Base-by-base conservation (phyloP, 1,140 invertebrate species). In the Sminthurinus signatus region DNA sequence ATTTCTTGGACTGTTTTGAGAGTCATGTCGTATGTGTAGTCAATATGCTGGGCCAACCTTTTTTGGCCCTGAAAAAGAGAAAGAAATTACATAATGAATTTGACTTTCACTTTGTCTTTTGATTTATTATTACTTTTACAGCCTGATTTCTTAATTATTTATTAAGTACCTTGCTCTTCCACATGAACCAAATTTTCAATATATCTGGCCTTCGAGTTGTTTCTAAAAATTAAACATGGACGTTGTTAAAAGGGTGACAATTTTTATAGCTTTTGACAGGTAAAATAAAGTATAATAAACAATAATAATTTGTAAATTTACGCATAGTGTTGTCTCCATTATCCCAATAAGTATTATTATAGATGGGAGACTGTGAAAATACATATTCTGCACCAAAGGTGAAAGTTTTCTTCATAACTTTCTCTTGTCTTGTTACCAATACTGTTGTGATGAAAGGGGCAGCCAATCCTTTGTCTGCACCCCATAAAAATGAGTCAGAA, bases 121-220 rank as follows among this genome's bases (percentile, higher is more conserved):
- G 36, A 10, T 39, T 39, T 39, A 10, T 10, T 39, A 39, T 39
- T 39, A 39, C 8, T 39, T 29, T 10, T 43, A 29, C 14, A 27
- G 29, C 12, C 3, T 14, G 29, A 14, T 19, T 43, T 15, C n/a
- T 2, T 39, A 17, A 25, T 5, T 8, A 23, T 28, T n/a, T n/a
- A n/a, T n/a, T 36, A 15, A 8, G 32, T 32, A 52, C 81, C 75
- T 93, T 94, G 0, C 89, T 89, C 73, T 91, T 91, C 93, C 94
- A 97, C 91, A 95, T 94, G 68, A 93, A 86, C 93, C 94, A 98
- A 72, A 96, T 89, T 76, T 97, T 97, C 46, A 96, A 81, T 1
- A 96, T 89, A 73, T 98, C 94, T 10, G 91, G 93, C 65, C 91
- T 83, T 15, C 94, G 81, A 0, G 94, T 94, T 73, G 93, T 94